phyloP scores from a whole-genome alignment of 2,113 vertebrate genomes.

The Labeo rohita region DNA sequence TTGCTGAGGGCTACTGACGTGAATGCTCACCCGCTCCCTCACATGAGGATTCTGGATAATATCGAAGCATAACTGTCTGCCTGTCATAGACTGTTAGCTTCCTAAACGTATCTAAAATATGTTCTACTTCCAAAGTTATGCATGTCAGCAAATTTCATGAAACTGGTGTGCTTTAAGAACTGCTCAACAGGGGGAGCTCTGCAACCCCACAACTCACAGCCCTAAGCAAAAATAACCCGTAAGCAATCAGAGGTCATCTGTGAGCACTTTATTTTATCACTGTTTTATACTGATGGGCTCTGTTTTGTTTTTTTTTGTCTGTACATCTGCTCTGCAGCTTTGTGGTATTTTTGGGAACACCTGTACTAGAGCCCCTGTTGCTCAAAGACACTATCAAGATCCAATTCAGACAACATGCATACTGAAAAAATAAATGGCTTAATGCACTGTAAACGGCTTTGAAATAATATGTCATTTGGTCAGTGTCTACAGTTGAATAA shows the following conservation, averaged over 20 bases:
- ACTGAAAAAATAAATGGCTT: not conserved
- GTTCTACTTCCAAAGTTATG: not conserved
- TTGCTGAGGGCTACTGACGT: slow-evolving; percentile 14
- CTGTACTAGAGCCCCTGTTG: not conserved
- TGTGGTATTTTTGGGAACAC: not conserved
- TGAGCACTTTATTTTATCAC: slow-evolving; percentile 35
- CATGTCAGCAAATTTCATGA: not conserved
- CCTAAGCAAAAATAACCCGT: slow-evolving; percentile 24
- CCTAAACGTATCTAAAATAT: not conserved
- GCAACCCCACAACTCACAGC: slow-evolving; percentile 56
- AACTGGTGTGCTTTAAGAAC: slow-evolving; percentile 11
- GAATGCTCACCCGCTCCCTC: not conserved
- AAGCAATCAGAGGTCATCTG: slow-evolving; percentile 20
- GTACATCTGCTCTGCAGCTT: not conserved
- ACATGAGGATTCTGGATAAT: not conserved
- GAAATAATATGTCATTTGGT: not conserved
- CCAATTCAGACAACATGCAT: not conserved
- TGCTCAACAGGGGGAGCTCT: slow-evolving; percentile 67
- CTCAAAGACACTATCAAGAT: not conserved
- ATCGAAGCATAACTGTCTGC: not conserved
- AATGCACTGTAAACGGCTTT: not conserved
- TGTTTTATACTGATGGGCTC: not conserved
- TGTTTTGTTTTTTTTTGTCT: not conserved
- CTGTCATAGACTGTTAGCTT: not conserved
- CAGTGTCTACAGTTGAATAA: not conserved